Evolutionary conservation across 2,888 invertebrate genomes (phyloP), one percentile per base, ranked within the genome.

Genomic region (Ichneumon xanthorius): DNA sequence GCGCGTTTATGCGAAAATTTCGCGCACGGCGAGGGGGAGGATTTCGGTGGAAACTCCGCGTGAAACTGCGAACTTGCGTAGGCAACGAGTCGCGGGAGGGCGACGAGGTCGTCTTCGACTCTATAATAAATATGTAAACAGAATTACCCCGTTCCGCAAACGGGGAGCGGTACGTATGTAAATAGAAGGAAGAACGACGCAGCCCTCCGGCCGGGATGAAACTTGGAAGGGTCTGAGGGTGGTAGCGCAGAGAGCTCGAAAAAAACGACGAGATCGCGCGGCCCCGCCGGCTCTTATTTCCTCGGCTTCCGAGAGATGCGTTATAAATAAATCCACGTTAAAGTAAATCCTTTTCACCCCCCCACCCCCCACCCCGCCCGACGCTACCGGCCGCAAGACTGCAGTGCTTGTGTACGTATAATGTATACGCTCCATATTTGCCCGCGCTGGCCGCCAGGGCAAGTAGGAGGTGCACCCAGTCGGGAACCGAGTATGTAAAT

Each of bases 81-180:
- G 68, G 80, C 75, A 85, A 75, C 78, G 82, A 76, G 67, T 72
- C 71, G 76, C 65, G 37, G 61, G 50, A 2, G 33, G 63, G 22
- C 6, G 53, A 65, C 45, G 73, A 78, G 78, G 65, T 80, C 83
- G 79, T 85, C 82, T 86, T 85, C 80, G 53, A 86, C 79, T 85
- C 73, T 75, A 86, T 86, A 86, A 87, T 88, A 88, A 88, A 88
- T 88, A 88, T 88, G 88, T 88, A 87, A 88, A 88, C 86, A 85
- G 86, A 84, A 87, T 88, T 88, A 87, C 86, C 81, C 77, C 78
- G 82, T 82, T 48, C 79, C 80, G 85, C 58, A 70, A 82, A 68
- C 79, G 70, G 80, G 61, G 73, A 84, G 70, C 61, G 77, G 55
- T 80, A 78, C 78, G 81, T 87, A 88, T 87, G 86, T 84, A 86